phyloP scores from a whole-genome alignment of 1,140 invertebrate species.

The Homarus americanus region DNA sequence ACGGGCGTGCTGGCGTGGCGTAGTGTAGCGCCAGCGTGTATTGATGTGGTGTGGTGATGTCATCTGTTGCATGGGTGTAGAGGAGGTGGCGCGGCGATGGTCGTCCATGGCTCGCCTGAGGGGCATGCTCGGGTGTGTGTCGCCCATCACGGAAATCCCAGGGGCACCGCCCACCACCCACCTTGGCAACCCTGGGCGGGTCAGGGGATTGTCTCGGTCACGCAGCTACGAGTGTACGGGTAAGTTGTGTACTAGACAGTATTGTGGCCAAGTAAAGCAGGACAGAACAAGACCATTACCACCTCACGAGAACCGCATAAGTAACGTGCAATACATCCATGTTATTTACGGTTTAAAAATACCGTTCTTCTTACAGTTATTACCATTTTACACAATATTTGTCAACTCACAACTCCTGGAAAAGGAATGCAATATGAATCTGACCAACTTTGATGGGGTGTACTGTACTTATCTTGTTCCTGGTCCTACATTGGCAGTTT shows the following conservation, averaged over 20 bases:
- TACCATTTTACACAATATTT: too few species aligned
- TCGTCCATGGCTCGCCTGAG: constrained; percentile 68
- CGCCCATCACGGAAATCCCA: constrained; percentile 64
- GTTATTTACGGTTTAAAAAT: neutral
- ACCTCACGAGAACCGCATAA: neutral
- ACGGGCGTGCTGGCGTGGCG: constrained; percentile 43
- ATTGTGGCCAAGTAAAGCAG: constrained; percentile 11
- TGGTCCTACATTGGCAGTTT: constrained; percentile 2
- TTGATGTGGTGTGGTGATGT: constrained; percentile 68
- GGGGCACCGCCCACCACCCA: constrained; percentile 46
- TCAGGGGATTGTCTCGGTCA: constrained; percentile 57
- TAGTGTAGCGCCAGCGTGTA: constrained; percentile 63
- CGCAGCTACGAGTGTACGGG: constrained; percentile 67
- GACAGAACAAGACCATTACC: constrained; percentile 14
- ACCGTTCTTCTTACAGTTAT: too few species aligned
- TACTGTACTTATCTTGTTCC: neutral
- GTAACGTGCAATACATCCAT: neutral
- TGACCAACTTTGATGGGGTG: neutral
- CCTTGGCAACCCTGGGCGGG: constrained; percentile 57
- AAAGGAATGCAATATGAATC: too few species aligned
- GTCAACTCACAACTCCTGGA: too few species aligned
- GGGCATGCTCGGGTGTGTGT: constrained; percentile 70
- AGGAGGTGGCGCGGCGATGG: constrained; percentile 69
- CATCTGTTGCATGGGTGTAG: constrained; percentile 69
- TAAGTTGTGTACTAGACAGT: constrained; percentile 32